These are phyloP conservation scores for Sycon ciliatum DNA, from an alignment of 37 sponge, comb jelly and placozoan species.

Conservation along the genomic window DNA sequence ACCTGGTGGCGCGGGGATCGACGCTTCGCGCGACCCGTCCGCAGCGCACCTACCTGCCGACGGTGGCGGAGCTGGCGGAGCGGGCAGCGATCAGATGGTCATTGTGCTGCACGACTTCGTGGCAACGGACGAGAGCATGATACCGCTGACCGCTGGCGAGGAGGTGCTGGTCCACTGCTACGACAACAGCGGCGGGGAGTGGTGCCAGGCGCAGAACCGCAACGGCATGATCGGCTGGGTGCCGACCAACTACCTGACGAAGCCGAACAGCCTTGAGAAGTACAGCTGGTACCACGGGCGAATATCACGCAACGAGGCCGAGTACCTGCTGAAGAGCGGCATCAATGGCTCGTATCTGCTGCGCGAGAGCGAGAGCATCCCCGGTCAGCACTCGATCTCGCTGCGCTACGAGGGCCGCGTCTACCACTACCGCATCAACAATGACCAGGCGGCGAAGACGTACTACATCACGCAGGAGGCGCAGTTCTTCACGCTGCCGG, in stretches of 20 bases:
- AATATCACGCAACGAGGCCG: slow-evolving; percentile 83
- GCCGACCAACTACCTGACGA: slow-evolving; percentile 80
- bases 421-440: slow-evolving; percentile 87
- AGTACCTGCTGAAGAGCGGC: slow-evolving; percentile 72
- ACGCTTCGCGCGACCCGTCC: no score
- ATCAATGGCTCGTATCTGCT: slow-evolving; percentile 89
- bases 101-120: no score
- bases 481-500: slow-evolving; percentile 59
- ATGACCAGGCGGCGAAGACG: slow-evolving; percentile 19
- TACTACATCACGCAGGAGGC: slow-evolving; percentile 71
- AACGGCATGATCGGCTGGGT: slow-evolving; percentile 74
- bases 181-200: no score
- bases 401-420: slow-evolving; percentile 82
- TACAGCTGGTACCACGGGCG: slow-evolving; percentile 90
- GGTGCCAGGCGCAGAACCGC: slow-evolving; percentile 61
- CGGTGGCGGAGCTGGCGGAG: no score
- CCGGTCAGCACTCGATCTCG: slow-evolving; percentile 91
- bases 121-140: no score
- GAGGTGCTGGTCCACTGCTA: no score
- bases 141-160: no score
- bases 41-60: no score
- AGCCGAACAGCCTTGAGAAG: slow-evolving; percentile 83
- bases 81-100: no score
- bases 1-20: no score
- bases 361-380: slow-evolving; percentile 93